phyloP scores from a whole-genome alignment of 2,113 vertebrate species.

The Microcebus griseorufus region DNA sequence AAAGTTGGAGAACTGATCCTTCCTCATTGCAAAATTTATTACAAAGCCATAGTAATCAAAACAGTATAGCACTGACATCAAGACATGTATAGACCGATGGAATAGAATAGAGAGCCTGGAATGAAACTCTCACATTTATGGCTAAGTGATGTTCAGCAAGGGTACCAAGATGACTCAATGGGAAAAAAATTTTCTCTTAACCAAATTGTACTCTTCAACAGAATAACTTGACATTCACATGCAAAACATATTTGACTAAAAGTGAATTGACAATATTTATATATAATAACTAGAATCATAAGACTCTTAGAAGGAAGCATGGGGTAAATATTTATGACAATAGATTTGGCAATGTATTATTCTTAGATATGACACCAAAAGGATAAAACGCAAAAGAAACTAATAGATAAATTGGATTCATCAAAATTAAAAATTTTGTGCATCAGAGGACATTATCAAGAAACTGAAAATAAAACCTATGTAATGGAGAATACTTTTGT shows the following conservation, averaged over 20 bases:
- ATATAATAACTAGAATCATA: background rate
- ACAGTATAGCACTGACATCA: background rate
- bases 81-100: background rate
- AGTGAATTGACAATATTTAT: background rate
- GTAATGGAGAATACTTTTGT: background rate
- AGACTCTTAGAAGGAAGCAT: background rate
- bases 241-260: background rate
- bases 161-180: background rate
- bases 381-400: background rate
- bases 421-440: background rate
- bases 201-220: background rate
- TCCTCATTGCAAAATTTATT: background rate
- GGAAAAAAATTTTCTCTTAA: background rate
- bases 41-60: background rate
- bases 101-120: background rate
- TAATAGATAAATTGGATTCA: background rate
- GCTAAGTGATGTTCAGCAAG: background rate
- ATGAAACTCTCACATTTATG: background rate
- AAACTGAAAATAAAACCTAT: background rate
- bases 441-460: background rate
- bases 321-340: background rate
- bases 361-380: background rate
- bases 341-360: background rate
- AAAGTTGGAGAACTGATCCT: background rate
- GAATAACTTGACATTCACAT: background rate